Evolutionary conservation across 2,888 invertebrate genomes (phyloP).

Genomic region (Drosophila prostipennis): DNA sequence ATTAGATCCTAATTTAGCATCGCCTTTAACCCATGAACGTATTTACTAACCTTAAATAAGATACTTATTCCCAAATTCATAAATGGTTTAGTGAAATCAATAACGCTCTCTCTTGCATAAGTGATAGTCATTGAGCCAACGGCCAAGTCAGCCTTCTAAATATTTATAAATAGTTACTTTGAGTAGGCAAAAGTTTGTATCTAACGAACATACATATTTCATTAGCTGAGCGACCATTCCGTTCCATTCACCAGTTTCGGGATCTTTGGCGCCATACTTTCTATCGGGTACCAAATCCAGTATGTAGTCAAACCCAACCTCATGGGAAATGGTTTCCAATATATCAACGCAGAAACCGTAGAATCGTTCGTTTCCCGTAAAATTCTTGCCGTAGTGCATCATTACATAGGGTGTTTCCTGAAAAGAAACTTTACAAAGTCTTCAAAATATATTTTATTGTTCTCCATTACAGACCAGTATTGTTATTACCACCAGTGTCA

Average conservation of each 20-base stretch:
- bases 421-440: neutral
- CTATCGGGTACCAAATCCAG: slow-evolving; percentile 89
- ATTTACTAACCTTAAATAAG: slow-evolving; percentile 89
- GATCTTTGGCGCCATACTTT: slow-evolving; percentile 90
- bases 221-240: slow-evolving; percentile 90
- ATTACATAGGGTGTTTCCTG: slow-evolving; percentile 91
- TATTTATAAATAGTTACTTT: slow-evolving; percentile 85
- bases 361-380: slow-evolving; percentile 90
- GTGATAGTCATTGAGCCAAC: slow-evolving; percentile 96
- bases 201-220: slow-evolving; percentile 87
- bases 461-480: slow-evolving; percentile 87
- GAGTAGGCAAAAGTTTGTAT: neutral
- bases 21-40: neutral
- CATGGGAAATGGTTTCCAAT: slow-evolving; percentile 87
- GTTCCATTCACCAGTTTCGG: slow-evolving; percentile 90
- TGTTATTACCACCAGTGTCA: slow-evolving; percentile 91
- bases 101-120: slow-evolving; percentile 93
- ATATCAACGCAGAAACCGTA: slow-evolving; percentile 93
- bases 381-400: slow-evolving; percentile 89
- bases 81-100: slow-evolving; percentile 96
- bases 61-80: slow-evolving; percentile 96
- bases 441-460: neutral
- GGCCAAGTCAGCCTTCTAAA: slow-evolving; percentile 93
- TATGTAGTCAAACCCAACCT: slow-evolving; percentile 89
- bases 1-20: too few relatives aligned